A percentile compares a stretch with the other conserved stretches of the same genome.
Conservation (phyloP, 92 coral and sea anemone species). For the Epizoanthus rinbou region DNA sequence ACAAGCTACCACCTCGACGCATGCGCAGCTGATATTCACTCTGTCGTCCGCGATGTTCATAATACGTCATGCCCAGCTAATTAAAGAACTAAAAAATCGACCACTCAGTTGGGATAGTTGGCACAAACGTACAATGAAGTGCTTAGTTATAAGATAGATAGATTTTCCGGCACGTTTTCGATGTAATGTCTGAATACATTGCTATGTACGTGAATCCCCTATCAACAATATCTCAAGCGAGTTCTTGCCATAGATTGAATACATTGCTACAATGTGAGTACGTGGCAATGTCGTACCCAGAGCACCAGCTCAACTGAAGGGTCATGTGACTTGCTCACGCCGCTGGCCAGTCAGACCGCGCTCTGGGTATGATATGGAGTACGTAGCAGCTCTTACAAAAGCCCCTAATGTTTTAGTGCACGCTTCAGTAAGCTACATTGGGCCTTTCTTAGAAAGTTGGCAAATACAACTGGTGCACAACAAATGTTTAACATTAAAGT, state of each 20-base stretch:
- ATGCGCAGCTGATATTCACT: too few relatives aligned
- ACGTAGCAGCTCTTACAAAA: not conserved
- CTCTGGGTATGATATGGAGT: not conserved
- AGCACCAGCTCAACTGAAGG: too few relatives aligned
- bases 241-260: not conserved
- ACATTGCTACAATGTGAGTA: constrained; percentile 17
- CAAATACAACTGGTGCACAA: constrained; percentile 25
- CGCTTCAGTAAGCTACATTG: constrained; percentile 63
- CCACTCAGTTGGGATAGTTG: too few relatives aligned
- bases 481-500: constrained; percentile 38
- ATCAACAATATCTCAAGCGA: not conserved
- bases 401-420: constrained; percentile 1
- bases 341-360: not conserved
- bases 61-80: too few relatives aligned
- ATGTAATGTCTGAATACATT: not conserved
- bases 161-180: too few relatives aligned
- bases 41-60: too few relatives aligned
- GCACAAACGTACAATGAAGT: too few relatives aligned
- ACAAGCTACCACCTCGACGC: too few relatives aligned
- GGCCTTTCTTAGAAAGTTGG: constrained; percentile 71
- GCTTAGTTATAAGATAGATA: too few relatives aligned
- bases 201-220: not conserved
- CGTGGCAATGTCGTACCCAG: too few relatives aligned
- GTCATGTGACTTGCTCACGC: not conserved
- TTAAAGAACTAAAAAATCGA: too few relatives aligned